Base-by-base conservation (phyloP, 2,888 invertebrate genomes). In the Desoria tigrina region DNA sequence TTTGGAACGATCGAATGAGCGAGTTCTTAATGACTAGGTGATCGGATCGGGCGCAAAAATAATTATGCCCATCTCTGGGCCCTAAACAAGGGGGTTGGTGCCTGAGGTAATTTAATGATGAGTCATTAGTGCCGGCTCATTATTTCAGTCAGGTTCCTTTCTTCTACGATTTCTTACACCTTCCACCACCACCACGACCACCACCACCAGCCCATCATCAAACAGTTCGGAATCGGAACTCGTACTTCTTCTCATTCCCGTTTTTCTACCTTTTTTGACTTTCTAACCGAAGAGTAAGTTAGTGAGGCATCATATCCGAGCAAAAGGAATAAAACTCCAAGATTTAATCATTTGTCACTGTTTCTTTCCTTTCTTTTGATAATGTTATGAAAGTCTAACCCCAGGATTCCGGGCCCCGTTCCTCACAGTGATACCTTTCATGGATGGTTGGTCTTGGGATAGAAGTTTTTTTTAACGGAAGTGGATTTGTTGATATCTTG, bases 91-190 rank as follows among this genome's bases (percentile, higher is more conserved):
- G 16, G 18, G n/a, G 45, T 23, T 54, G 21, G 4, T 51, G 51
- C 51, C 51, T 51, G n/a, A 63, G 63, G 56, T 51, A 63, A 57
- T 58, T 61, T 55, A 56, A 56, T 50, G 65, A 65, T 54, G 55
- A 60, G 65, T 65, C 65, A 65, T 65, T 65, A 65, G 65, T 65
- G 55, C 45, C 55, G 65, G 56, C 65, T 65, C 65, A 65, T 65
- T 65, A 61, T 65, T 65, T 53, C 55, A 60, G 45, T 64, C 45
- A n/a, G 32, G 2, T 18, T 51, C 51, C 23, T 3, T 24, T 18
- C 14, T 32, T 32, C 4, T 32, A 32, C 6, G 32, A 32, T 32
- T 32, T 45, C 45, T 45, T 45, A 18, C 21, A 18, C 45, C 21
- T 45, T 21, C 45, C n/a, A 45, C 45, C 45, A 45, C 16, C 45